phyloP scores from a whole-genome alignment of 2,797 vertebrate species.

The Clamator glandarius region DNA sequence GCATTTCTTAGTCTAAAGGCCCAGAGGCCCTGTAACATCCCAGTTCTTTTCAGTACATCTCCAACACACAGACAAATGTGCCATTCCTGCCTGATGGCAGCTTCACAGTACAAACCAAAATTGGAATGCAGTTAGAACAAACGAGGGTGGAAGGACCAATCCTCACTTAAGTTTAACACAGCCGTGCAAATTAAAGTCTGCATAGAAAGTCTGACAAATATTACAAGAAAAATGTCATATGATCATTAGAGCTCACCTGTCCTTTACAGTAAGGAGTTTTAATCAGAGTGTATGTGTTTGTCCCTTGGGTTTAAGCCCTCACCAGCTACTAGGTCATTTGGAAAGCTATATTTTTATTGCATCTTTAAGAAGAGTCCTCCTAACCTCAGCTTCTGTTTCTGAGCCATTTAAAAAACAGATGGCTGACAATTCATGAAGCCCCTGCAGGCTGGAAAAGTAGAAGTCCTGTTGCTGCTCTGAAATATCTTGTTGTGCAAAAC shows the following conservation, averaged over 20 bases:
- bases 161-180: background rate
- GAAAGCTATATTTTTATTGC: background rate
- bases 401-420: background rate
- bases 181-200: background rate
- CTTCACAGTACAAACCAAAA: background rate
- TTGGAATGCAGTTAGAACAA: background rate
- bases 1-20: background rate
- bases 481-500: too few relatives aligned
- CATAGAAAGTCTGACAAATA: background rate
- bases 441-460: background rate
- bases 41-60: background rate
- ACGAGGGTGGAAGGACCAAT: background rate
- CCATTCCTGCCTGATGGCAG: background rate
- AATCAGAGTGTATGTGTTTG: background rate
- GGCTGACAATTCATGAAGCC: background rate
- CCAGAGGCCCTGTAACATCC: background rate
- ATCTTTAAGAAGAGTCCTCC: background rate
- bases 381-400: background rate
- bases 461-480: background rate
- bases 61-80: fast-evolving
- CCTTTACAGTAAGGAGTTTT: background rate
- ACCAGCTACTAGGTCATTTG: background rate
- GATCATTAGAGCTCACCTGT: background rate
- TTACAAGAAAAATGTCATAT: background rate
- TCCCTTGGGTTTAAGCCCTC: background rate